Percentiles rank a stretch among this genome's conserved stretches.
Conservation (phyloP, 2,797 vertebrate species). For the Saxicola maurus region DNA sequence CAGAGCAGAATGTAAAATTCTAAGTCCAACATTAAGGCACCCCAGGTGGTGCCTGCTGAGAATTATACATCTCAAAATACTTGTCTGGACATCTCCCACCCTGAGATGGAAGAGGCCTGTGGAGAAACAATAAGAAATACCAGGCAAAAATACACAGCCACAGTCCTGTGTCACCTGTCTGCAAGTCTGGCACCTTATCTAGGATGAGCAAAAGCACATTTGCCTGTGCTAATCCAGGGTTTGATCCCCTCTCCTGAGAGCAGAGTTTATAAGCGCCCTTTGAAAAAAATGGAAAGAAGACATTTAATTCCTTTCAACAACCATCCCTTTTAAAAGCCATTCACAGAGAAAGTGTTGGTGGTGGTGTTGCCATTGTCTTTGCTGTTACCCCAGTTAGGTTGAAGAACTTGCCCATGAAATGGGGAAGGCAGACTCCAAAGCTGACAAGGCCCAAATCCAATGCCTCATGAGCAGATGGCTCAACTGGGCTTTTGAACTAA, state of each 20-base stretch:
- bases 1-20: neutral
- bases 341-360: neutral
- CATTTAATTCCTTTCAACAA: too few relatives aligned
- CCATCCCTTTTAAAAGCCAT: neutral
- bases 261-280: neutral
- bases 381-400: neutral
- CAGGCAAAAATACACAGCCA: neutral
- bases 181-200: neutral
- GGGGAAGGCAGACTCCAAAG: neutral
- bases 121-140: neutral
- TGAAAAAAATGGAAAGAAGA: neutral
- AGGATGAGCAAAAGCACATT: neutral
- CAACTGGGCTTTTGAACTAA: neutral
- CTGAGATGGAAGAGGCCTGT: neutral
- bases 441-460: neutral
- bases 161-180: neutral
- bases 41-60: neutral
- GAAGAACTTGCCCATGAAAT: neutral
- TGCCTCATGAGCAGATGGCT: neutral
- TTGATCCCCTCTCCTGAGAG: neutral
- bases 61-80: neutral
- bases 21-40: conserved; percentile 38
- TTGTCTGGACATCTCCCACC: neutral
- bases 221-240: neutral
- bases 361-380: rapidly evolving